Evolutionary conservation across 1,140 invertebrate genomes (phyloP), one percentile per base, ranked within the genome.

Genomic region (Nasonia giraulti): DNA sequence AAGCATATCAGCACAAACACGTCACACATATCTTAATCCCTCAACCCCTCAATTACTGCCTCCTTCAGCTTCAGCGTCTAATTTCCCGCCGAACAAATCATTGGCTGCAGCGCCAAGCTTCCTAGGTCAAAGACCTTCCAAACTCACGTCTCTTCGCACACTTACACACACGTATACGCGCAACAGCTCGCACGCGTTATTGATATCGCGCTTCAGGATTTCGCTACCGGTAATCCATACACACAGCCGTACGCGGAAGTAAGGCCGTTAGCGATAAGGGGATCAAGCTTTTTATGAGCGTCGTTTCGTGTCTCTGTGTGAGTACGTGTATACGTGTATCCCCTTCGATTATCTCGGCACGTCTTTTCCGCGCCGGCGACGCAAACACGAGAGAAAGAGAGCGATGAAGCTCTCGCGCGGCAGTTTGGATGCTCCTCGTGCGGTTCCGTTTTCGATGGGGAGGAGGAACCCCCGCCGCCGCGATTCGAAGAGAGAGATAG

Each of bases 201-300:
- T 91, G 91, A 92, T 91, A 91, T 87, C 89, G 88, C 85, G 88
- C 85, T 82, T 68, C 85, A 86, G 89, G 87, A 90, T 89, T 89
- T 88, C 87, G 88, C 87, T 84, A 84, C 87, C 86, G 86, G 88
- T 90, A 91, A 92, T 91, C 90, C 90, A 83, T 62, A 62, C 55
- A n/a, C 55, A 62, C 55, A 62, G 55, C 55, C 55, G 84, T 88
- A 85, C 84, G 86, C 86, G 84, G 88, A 87, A 89, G 89, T 89
- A 86, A 90, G 89, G 89, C 88, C 86, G 88, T 88, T 85, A 88
- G 87, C 88, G 91, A 91, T 92, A 92, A 91, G 90, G 88, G 91
- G 91, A 92, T 92, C 91, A 91, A 85, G 86, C 80, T 91, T 91
- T 92, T 91, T 91, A 91, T 89, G 89, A 91, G 89, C 87, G 68